Percentiles rank a stretch among this genome's conserved stretches.
Evolutionary conservation across 2,888 invertebrate genomes (phyloP).

Genomic region (Sesia bembeciformis): DNA sequence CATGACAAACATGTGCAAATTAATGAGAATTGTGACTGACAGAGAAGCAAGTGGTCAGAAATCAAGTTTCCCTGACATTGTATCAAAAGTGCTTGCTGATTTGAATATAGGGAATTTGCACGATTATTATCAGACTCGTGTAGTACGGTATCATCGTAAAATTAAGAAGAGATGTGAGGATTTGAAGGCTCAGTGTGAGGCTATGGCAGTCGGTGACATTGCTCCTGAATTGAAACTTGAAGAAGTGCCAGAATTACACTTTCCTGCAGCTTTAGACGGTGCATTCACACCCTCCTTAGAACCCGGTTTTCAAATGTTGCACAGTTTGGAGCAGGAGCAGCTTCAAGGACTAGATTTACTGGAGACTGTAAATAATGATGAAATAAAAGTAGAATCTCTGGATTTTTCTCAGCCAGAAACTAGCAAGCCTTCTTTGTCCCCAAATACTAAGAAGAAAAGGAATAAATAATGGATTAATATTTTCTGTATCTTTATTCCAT

Average conservation of each 20-base stretch:
- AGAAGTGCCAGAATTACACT: constrained; percentile 70
- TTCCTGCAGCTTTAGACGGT: constrained; percentile 65
- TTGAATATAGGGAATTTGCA: constrained; percentile 56
- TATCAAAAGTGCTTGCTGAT: constrained; percentile 63
- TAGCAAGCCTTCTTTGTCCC: constrained; percentile 45
- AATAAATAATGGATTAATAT: constrained; percentile 26
- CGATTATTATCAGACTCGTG: constrained; percentile 55
- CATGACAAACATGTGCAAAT: constrained; percentile 57
- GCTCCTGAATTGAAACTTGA: constrained; percentile 56
- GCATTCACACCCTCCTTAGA: constrained; percentile 75
- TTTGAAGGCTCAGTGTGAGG: constrained; percentile 41
- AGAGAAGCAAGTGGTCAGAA: constrained; percentile 52
- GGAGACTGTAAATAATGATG: constrained; percentile 50
- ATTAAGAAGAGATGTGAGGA: constrained; percentile 45
- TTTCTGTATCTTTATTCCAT: too few relatives aligned
- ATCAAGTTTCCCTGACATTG: constrained; percentile 58
- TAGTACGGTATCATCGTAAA: constrained; percentile 52
- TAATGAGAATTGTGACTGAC: constrained; percentile 53
- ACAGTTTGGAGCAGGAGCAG: constrained; percentile 77
- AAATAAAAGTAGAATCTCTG: constrained; percentile 58
- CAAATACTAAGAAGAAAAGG: constrained; percentile 59
- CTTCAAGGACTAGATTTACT: constrained; percentile 56
- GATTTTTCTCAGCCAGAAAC: constrained; percentile 54
- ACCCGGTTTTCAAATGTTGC: constrained; percentile 79
- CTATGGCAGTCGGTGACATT: constrained; percentile 43